Percentiles rank a stretch among this genome's conserved stretches.
These are phyloP conservation scores for Pipistrellus nathusii DNA, from an alignment of 2,797 vertebrate genomes.

Conservation along the genomic window DNA sequence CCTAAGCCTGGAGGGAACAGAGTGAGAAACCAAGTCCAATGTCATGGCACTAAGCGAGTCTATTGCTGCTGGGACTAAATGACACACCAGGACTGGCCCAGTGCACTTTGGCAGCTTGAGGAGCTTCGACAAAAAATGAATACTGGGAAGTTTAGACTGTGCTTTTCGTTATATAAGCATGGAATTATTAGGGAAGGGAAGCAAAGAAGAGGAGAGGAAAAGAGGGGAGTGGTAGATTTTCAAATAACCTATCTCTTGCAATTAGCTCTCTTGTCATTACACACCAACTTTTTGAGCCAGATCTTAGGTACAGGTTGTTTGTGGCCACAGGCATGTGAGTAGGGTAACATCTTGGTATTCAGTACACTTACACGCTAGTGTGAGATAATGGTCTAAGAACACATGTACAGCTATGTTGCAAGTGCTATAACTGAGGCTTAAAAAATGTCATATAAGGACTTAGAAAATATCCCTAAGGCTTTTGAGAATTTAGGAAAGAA, in stretches of 20 bases:
- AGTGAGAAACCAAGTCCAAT: not conserved
- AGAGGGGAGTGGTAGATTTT: not conserved
- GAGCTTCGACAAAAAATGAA: not conserved
- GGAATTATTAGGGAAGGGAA: not conserved
- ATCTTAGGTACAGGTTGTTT: not conserved
- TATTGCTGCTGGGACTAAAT: not conserved
- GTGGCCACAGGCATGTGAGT: not conserved
- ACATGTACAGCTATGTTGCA: not conserved
- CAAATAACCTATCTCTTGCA: not conserved
- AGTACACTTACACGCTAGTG: not conserved
- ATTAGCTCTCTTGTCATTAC: not conserved
- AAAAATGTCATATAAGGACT: not conserved
- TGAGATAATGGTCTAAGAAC: not conserved
- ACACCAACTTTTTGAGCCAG: not conserved
- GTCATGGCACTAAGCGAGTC: not conserved
- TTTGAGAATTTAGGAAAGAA: not conserved
- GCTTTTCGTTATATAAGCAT: not conserved
- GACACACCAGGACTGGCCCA: accelerated
- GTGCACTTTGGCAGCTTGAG: accelerated
- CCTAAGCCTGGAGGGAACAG: not conserved
- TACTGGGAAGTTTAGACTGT: not conserved
- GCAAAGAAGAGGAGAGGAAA: not conserved
- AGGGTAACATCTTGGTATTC: not conserved
- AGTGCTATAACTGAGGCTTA: not conserved
- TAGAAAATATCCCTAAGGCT: not conserved